Conservation (phyloP, 23 tunicate genomes). For the Clavelina lepadiformis region DNA sequence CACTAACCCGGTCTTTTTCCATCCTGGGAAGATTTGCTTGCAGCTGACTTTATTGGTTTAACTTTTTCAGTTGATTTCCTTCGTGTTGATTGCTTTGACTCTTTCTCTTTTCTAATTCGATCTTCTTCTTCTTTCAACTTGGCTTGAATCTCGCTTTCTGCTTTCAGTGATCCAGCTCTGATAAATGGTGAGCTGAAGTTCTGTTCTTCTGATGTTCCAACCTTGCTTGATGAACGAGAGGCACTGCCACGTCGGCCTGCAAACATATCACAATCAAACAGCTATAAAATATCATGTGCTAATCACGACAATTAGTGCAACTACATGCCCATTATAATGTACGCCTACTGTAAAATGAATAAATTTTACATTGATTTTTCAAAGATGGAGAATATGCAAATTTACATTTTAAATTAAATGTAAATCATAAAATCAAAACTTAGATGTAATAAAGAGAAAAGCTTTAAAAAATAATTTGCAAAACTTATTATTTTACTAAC, state of each 20-base stretch:
- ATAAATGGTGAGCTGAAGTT: slow-evolving; percentile 69
- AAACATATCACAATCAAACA: too few species aligned
- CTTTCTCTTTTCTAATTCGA: slow-evolving; percentile 39
- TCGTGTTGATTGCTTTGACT: slow-evolving; percentile 48
- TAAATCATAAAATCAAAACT: neutral
- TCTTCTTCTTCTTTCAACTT: slow-evolving; percentile 72
- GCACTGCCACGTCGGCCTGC: slow-evolving; percentile 77
- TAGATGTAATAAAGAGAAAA: neutral
- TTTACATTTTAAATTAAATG: neutral
- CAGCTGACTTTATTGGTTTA: slow-evolving; percentile 53
- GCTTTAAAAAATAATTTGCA: neutral
- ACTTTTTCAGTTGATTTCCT: slow-evolving; percentile 37
- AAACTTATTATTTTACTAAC: slow-evolving; percentile 1
- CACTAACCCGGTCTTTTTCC: slow-evolving; percentile 54
- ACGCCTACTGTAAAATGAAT: too few species aligned
- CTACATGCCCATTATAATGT: too few species aligned
- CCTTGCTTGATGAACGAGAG: slow-evolving; percentile 81
- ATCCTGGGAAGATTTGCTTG: slow-evolving; percentile 66
- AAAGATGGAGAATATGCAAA: neutral
- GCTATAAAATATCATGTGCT: too few species aligned
- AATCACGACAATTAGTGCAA: too few species aligned
- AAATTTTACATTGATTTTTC: neutral
- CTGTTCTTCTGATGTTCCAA: slow-evolving; percentile 47
- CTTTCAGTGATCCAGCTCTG: slow-evolving; percentile 65
- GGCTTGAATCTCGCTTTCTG: slow-evolving; percentile 56